A percentile compares a stretch with the other conserved stretches of the same genome.
Conservation (phyloP, 2,113 vertebrate species). For the Junco hyemalis region DNA sequence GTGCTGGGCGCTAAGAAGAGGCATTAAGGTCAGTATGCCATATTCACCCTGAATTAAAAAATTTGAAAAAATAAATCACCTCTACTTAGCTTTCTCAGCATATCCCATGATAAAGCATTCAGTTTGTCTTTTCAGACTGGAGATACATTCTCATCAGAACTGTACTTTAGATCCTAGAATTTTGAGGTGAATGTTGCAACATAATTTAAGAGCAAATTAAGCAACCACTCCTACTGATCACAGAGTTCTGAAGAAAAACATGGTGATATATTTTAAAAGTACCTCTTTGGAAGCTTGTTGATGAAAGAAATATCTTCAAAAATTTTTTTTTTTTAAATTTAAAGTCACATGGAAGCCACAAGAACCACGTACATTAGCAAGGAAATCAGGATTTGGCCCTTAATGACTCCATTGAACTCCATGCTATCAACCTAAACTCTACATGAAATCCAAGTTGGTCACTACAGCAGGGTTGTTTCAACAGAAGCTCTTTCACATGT, state of each 20-base stretch:
- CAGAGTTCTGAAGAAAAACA: not conserved
- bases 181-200: not conserved
- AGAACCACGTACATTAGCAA: not conserved
- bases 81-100: not conserved
- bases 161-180: not conserved
- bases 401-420: not conserved
- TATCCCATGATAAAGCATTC: not conserved
- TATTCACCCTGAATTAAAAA: not conserved
- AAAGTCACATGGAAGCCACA: not conserved
- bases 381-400: not conserved
- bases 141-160: not conserved
- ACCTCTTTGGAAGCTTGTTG: not conserved
- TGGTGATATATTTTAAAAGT: not conserved
- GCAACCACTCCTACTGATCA: not conserved
- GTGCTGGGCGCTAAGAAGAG: not conserved
- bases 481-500: not conserved
- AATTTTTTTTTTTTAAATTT: not conserved
- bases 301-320: not conserved
- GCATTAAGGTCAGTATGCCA: fast-evolving
- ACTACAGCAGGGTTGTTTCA: not conserved
- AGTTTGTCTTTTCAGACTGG: not conserved
- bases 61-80: not conserved
- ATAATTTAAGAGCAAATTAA: not conserved
- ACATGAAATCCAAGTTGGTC: not conserved
- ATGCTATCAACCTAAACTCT: not conserved